Percentiles rank a stretch among this genome's conserved stretches.
Conservation (phyloP, 1,140 invertebrate genomes). For the Rhopalosiphum padi region DNA sequence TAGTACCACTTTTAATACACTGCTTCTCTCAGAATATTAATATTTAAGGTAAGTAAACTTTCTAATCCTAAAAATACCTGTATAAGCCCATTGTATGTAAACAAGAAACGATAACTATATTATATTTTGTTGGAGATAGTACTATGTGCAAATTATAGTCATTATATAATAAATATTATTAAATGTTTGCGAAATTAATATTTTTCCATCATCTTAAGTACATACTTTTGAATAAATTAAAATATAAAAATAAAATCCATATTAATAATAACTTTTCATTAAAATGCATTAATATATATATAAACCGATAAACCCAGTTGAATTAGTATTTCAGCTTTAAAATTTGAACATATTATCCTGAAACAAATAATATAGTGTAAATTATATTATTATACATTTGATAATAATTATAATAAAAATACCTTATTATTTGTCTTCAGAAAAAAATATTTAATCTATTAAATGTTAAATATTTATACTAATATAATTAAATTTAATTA, state of each 20-base stretch:
- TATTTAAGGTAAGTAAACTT: slow-evolving; percentile 9
- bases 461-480: no score
- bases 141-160: neutral
- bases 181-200: neutral
- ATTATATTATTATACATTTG: no score
- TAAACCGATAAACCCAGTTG: neutral
- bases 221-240: neutral
- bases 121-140: neutral
- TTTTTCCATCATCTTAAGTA: neutral
- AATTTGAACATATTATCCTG: neutral
- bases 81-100: neutral
- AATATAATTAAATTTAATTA: no score
- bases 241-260: neutral
- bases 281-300: neutral
- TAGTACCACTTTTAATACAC: neutral
- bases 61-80: neutral
- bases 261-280: neutral
- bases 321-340: neutral
- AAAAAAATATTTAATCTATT: no score
- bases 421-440: no score
- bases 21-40: neutral
- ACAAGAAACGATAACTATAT: neutral
- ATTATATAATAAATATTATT: neutral
- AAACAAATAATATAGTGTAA: neutral
- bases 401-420: no score